Evolutionary conservation across 2,797 vertebrate species (phyloP), one percentile per base, ranked within the genome.

Genomic region (Dicrostonyx torquatus): DNA sequence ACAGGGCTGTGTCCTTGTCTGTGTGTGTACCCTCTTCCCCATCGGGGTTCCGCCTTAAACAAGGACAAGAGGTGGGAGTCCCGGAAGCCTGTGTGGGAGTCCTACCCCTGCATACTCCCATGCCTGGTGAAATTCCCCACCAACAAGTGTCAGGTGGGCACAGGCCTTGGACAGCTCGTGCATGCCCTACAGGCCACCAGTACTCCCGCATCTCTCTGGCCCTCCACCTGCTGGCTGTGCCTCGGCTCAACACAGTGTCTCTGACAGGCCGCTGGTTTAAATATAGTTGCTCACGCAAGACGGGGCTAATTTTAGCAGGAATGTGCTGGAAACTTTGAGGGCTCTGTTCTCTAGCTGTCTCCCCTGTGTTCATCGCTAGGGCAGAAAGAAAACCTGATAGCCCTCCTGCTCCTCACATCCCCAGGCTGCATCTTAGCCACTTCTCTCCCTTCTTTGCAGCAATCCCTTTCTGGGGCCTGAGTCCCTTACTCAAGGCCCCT

Each of bases 251-350:
- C 62, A 0, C 95, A 43, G 93, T 40, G 83, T 77, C 95, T 97
- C 96, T 97, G 97, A 97, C 97, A 97, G 91, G 83, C 97, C 95
- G 50, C 66, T 55, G 90, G 95, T 97, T 97, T 97, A 97, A 97
- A 97, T 97, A 97, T 97, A 97, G 96, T n/a, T 89, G 78, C 62
- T n/a, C 84, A 96, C 48, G 76, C 95, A 97, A 96, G 97, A 96
- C 18, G 20, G 84, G 94, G 90, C 96, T 97, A 97, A 97, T 97
- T 97, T 97, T 97, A 97, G 97, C 95, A 96, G 96, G 97, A 97
- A 97, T 97, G 97, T 88, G 92, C 96, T 97, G 95, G 95, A 97
- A 97, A 97, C 95, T 97, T 97, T 97, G 95, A 97, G 97, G 93
- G 95, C 93, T 95, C 97, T 96, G 89, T 97, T 96, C 96, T 93